A percentile compares a stretch with the other conserved stretches of the same genome.
These are phyloP conservation scores for Casuarius casuarius DNA, from an alignment of 2,113 vertebrate species.

Conservation along the genomic window DNA sequence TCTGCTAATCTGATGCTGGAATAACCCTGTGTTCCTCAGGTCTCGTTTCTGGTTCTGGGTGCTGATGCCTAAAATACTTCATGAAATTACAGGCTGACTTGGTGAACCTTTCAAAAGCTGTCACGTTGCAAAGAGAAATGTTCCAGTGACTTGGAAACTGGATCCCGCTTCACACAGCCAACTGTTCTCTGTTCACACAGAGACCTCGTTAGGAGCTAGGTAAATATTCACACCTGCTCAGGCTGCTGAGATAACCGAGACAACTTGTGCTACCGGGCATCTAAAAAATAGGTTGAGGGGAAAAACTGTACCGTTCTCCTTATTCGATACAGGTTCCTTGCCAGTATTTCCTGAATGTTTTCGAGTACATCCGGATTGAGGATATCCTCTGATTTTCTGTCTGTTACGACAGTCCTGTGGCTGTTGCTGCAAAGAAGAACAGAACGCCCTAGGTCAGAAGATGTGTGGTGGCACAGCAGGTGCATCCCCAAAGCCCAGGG, in stretches of 20 bases:
- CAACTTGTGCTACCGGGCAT: conserved; percentile 22
- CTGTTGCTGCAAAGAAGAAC: conserved; percentile 17
- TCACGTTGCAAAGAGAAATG: conserved; percentile 62
- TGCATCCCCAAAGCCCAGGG: background rate
- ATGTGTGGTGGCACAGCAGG: background rate
- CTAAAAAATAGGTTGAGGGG: background rate
- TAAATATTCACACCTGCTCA: conserved; percentile 62
- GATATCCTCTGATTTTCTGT: conserved; percentile 47
- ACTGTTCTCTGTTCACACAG: conserved; percentile 61
- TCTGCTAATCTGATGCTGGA: background rate
- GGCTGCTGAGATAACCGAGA: conserved; percentile 5
- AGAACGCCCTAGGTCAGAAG: background rate
- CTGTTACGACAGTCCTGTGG: conserved; percentile 39
- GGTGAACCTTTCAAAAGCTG: conserved; percentile 68
- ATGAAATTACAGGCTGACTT: conserved; percentile 64
- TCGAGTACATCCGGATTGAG: conserved; percentile 68
- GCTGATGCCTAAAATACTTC: conserved; percentile 49
- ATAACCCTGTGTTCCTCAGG: background rate
- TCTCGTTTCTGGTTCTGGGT: conserved; percentile 6
- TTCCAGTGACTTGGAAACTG: conserved; percentile 61
- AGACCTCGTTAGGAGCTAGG: conserved; percentile 53
- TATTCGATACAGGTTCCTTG: conserved; percentile 82
- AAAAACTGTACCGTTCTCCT: conserved; percentile 77
- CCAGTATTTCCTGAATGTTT: conserved; percentile 82
- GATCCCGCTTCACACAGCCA: conserved; percentile 58